A percentile compares a stretch with the other conserved stretches of the same genome.
Conservation (phyloP, 2,888 invertebrate genomes). For the Glaucopsyche alexis region DNA sequence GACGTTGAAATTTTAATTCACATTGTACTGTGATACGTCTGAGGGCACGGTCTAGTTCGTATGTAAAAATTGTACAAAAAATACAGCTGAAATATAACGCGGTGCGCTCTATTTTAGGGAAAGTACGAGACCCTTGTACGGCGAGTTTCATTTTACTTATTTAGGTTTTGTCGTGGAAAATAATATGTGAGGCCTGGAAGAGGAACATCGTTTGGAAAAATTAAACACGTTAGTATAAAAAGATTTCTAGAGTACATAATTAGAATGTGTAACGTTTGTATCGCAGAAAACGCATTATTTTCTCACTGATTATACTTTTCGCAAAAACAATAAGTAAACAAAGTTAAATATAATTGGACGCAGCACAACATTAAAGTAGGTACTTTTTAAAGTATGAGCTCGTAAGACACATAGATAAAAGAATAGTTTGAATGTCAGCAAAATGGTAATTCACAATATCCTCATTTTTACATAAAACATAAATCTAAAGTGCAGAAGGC, state of each 20-base stretch:
- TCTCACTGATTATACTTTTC: no score
- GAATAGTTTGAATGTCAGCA: background rate
- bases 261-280: no score
- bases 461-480: slow-evolving; percentile 2
- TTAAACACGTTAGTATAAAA: background rate
- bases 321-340: no score
- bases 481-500: slow-evolving; percentile 1
- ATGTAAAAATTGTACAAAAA: slow-evolving; percentile 2
- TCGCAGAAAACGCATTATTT: no score
- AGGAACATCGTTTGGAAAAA: background rate
- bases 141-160: background rate
- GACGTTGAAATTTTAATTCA: slow-evolving; percentile 25
- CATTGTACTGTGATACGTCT: slow-evolving; percentile 15
- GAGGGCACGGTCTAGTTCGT: slow-evolving; percentile 19
- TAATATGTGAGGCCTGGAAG: background rate
- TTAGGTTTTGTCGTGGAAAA: background rate
- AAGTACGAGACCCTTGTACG: background rate
- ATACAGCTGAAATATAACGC: slow-evolving; percentile 7
- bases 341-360: no score
- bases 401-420: background rate
- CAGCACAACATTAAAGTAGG: no score
- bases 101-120: slow-evolving; percentile 11
- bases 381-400: background rate
- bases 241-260: background rate
- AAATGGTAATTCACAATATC: background rate